phyloP scores from a whole-genome alignment of 2,113 vertebrate genomes.

The Oxygymnocypris stewartii region DNA sequence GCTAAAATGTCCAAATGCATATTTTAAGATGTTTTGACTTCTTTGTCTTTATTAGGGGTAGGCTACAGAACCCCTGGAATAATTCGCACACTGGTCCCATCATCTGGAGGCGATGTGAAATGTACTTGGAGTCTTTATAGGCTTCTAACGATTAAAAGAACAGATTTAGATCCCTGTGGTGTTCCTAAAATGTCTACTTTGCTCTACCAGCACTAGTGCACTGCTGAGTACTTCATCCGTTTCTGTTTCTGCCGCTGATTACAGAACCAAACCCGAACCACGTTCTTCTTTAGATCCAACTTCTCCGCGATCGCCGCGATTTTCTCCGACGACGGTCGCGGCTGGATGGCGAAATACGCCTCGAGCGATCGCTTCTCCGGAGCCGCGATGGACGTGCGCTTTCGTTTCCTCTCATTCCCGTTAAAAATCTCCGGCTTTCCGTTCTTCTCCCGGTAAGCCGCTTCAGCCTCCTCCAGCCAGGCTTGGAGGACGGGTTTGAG shows the following conservation, averaged over 20 bases:
- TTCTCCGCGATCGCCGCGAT: conserved; percentile 92
- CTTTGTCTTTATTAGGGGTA: background rate
- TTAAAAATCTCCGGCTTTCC: conserved; percentile 84
- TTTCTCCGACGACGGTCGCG: conserved; percentile 90
- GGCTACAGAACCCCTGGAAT: background rate
- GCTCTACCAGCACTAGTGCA: conserved; percentile 66
- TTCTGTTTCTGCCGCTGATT: conserved; percentile 96
- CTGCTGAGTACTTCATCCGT: conserved; percentile 92
- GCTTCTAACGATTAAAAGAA: background rate
- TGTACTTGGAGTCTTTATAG: conserved; percentile 9
- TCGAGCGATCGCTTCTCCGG: conserved; percentile 92
- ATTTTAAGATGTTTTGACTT: background rate
- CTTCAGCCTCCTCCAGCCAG: conserved; percentile 92
- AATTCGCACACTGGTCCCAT: conserved; percentile 8
- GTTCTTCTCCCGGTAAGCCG: conserved; percentile 83
- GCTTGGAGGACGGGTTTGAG: conserved; percentile 90
- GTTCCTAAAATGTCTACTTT: conserved; percentile 56
- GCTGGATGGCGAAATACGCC: conserved; percentile 92
- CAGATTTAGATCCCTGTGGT: conserved; percentile 69
- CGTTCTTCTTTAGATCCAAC: conserved; percentile 93
- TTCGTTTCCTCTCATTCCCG: conserved; percentile 83
- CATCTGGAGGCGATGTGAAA: background rate
- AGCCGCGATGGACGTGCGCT: conserved; percentile 91
- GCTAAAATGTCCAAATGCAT: background rate
- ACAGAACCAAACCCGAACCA: conserved; percentile 94